These are phyloP conservation scores for Euproctis similis DNA, from an alignment of 2,888 invertebrate genomes.

Conservation along the genomic window DNA sequence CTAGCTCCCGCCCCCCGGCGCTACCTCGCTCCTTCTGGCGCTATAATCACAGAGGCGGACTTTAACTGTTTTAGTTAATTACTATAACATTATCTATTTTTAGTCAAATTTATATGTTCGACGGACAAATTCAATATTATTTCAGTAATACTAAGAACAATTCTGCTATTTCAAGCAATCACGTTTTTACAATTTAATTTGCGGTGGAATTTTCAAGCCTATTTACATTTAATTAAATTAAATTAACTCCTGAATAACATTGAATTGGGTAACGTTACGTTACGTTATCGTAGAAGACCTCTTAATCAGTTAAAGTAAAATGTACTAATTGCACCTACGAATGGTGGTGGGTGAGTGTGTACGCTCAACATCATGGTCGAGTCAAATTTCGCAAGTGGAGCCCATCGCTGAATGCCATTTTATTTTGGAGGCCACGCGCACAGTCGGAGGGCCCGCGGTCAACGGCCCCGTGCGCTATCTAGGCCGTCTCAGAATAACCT, in stretches of 20 bases:
- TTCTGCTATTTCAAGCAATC: too few species aligned
- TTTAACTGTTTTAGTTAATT: conserved; percentile 14
- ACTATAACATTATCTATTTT: neutral
- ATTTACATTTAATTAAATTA: too few species aligned
- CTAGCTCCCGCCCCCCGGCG: conserved; percentile 15
- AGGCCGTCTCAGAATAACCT: conserved; percentile 75
- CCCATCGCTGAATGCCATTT: conserved; percentile 74
- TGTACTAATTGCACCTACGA: conserved; percentile 52
- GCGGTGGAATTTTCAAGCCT: too few species aligned
- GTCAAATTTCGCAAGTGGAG: conserved; percentile 69
- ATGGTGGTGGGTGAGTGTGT: conserved; percentile 37
- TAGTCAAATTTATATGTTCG: too few species aligned
- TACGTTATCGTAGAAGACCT: neutral
- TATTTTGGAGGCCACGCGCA: conserved; percentile 73
- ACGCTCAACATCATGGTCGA: conserved; percentile 55
- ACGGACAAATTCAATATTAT: too few species aligned
- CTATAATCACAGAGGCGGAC: conserved; percentile 38
- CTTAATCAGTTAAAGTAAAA: conserved; percentile 40
- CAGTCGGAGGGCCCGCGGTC: conserved; percentile 72
- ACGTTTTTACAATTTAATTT: too few species aligned
- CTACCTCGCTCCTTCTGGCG: conserved; percentile 25
- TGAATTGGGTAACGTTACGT: too few species aligned
- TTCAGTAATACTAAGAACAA: too few species aligned
- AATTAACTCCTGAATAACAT: too few species aligned
- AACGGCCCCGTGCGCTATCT: conserved; percentile 71